A percentile compares a stretch with the other conserved stretches of the same genome.
phyloP scores from a whole-genome alignment of 2,888 invertebrate genomes.

The Melanotus villosus region DNA sequence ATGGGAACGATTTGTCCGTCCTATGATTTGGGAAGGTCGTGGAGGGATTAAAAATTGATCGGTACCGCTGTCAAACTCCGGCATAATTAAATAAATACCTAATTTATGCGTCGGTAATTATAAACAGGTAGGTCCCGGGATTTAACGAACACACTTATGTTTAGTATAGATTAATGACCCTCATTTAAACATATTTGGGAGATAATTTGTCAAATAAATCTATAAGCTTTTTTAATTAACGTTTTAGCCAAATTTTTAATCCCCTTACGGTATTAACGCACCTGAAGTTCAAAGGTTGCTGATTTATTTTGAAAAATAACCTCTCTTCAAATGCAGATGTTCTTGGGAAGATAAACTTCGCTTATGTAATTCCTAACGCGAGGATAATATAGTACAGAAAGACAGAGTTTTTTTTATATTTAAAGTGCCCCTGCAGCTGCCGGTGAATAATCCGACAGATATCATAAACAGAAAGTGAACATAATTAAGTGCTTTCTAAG shows the following conservation, averaged over 20 bases:
- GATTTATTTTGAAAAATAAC: conserved; percentile 6
- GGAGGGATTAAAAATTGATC: conserved; percentile 15
- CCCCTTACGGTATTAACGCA: conserved; percentile 9
- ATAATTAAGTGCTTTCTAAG: conserved; percentile 25
- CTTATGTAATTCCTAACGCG: not conserved
- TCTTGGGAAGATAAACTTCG: not conserved
- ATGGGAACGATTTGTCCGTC: not conserved
- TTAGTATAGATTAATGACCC: conserved; percentile 35
- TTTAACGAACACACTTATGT: conserved; percentile 22
- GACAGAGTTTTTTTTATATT: conserved; percentile 13
- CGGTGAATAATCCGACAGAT: conserved; percentile 36
- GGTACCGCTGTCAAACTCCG: conserved; percentile 22
- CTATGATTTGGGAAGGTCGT: not conserved
- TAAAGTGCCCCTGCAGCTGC: conserved; percentile 7
- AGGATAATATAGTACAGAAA: conserved; percentile 1
- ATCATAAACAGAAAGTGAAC: conserved; percentile 29
- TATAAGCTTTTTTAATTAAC: conserved; percentile 21
- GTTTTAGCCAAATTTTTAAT: conserved; percentile 14
- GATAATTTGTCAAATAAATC: conserved; percentile 33
- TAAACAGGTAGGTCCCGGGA: conserved; percentile 19
- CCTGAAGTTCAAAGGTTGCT: conserved; percentile 19
- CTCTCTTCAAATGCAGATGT: conserved; percentile 1
- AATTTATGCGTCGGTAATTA: conserved; percentile 33
- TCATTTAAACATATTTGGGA: conserved; percentile 29
- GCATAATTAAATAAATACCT: conserved; percentile 37